Percentiles rank a stretch among this genome's conserved stretches.
Evolutionary conservation across 1,140 invertebrate species (phyloP).

Genomic region (Drosophila oshimai): DNA sequence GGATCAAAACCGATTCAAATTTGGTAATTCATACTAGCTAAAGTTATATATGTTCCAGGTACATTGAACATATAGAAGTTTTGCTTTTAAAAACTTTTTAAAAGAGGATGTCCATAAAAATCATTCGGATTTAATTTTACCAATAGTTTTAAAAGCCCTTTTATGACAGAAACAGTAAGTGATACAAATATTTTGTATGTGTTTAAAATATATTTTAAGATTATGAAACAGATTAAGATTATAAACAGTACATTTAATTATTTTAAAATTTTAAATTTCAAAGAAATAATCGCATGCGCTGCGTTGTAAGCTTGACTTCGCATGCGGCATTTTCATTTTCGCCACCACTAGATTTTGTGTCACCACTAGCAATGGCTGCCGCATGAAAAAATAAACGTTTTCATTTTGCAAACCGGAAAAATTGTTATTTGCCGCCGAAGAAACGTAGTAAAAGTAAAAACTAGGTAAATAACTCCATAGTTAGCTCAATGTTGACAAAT

Average conservation of each 20-base stretch:
- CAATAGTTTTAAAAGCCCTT: too few relatives aligned
- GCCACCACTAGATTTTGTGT: slow-evolving; percentile 5
- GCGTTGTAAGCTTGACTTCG: neutral
- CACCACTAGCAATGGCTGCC: slow-evolving; percentile 63
- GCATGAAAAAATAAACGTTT: slow-evolving; percentile 57
- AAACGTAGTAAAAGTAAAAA: slow-evolving; percentile 17
- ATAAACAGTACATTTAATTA: too few relatives aligned
- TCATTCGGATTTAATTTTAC: too few relatives aligned
- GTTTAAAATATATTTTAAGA: neutral
- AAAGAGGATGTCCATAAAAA: too few relatives aligned
- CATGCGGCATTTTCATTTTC: neutral
- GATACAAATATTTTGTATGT: too few relatives aligned
- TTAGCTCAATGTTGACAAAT: neutral
- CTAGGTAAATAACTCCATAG: slow-evolving; percentile 24
- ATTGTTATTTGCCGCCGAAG: slow-evolving; percentile 41
- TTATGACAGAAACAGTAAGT: too few relatives aligned
- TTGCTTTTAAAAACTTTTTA: too few relatives aligned
- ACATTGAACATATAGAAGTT: too few relatives aligned
- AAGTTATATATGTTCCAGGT: too few relatives aligned
- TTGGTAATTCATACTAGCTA: too few relatives aligned
- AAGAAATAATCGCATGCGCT: neutral
- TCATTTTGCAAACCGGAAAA: slow-evolving; percentile 63
- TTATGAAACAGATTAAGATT: too few relatives aligned
- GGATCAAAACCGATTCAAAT: neutral
- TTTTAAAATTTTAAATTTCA: neutral